A percentile compares a stretch with the other conserved stretches of the same genome.
These are phyloP conservation scores for Cynocephalus volans DNA, from an alignment of 2,113 vertebrate species.

Conservation along the genomic window DNA sequence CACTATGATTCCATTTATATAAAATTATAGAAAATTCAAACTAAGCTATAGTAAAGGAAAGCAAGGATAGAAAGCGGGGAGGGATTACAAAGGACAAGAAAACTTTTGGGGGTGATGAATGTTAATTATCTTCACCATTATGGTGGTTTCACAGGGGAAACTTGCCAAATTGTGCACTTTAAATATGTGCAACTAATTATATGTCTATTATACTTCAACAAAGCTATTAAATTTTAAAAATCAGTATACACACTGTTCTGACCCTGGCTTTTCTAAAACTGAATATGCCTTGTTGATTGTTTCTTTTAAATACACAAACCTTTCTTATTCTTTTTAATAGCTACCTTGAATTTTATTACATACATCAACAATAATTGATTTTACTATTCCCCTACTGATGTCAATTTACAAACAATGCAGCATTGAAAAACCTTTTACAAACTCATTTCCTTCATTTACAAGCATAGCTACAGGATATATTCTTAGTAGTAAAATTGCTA, in stretches of 20 bases:
- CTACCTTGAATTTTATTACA: slow-evolving; percentile 35
- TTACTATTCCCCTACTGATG: slow-evolving; percentile 8
- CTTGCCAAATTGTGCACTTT: slow-evolving; percentile 2
- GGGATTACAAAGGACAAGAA: not conserved
- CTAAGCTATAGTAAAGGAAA: slow-evolving; percentile 38
- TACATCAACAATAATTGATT: not conserved
- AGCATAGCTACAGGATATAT: not conserved
- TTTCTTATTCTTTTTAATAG: slow-evolving; percentile 46
- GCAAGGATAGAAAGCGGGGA: not conserved
- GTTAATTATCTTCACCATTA: slow-evolving; percentile 1
- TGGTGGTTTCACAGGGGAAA: not conserved
- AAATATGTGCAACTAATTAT: not conserved
- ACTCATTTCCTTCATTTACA: slow-evolving; percentile 40
- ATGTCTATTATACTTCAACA: slow-evolving; percentile 30
- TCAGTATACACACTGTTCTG: not conserved
- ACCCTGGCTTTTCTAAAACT: not conserved
- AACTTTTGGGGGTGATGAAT: not conserved
- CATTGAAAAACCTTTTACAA: not conserved
- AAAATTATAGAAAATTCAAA: slow-evolving; percentile 51
- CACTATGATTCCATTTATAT: not conserved
- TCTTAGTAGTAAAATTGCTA: not conserved
- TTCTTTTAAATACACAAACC: slow-evolving; percentile 31
- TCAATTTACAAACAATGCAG: slow-evolving; percentile 42
- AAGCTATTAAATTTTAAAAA: not conserved
- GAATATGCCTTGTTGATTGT: not conserved